Base-by-base conservation (phyloP, 2,888 invertebrate genomes). In the Phrixothrix hirtus region DNA sequence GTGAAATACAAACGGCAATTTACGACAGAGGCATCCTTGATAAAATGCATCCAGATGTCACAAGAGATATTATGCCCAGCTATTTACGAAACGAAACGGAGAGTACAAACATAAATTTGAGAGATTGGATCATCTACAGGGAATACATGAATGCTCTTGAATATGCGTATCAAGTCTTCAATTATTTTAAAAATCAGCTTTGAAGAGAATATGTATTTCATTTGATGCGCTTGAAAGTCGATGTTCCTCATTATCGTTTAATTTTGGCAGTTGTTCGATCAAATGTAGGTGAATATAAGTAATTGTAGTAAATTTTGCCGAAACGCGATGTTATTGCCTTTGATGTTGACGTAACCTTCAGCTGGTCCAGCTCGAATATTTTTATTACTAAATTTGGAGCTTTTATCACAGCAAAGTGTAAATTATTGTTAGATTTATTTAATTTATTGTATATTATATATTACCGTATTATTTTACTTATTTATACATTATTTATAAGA, bases 1-100 rank as follows among this genome's bases (percentile, higher is more conserved):
- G 88, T 70, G 83, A 85, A 71, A 78, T 89, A 42, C 83, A 84
- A 73, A 81, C 82, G 69, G 81, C 80, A 59, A 79, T 82, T 67
- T 59, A 71, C 52, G 77, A 77, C 56, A 78, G 77, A 68, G 78
- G 78, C 59, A 38, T 47, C 5, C 32, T 43, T 27, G 75, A 81
- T 64, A 73, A 73, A 67, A 77, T 78, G 60, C 76, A 74, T 65
- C 62, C 71, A 68, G 78, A 81, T 62, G 74, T 81, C 4, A 67
- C 65, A 1, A 72, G 81, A 1, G 75, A 76, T 31, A 68, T 74
- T 15, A 80, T 81, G 78, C 62, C 72, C 2, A 59, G 65, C 5
- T 71, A 75, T 11, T 71, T 67, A 68, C 76, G 48, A 61, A 75
- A 56, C 58, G 63, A 25, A 25, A 41, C 11, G 7, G 71, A 74